phyloP scores from a whole-genome alignment of 2,797 vertebrate genomes.

The Lacerta viridis region DNA sequence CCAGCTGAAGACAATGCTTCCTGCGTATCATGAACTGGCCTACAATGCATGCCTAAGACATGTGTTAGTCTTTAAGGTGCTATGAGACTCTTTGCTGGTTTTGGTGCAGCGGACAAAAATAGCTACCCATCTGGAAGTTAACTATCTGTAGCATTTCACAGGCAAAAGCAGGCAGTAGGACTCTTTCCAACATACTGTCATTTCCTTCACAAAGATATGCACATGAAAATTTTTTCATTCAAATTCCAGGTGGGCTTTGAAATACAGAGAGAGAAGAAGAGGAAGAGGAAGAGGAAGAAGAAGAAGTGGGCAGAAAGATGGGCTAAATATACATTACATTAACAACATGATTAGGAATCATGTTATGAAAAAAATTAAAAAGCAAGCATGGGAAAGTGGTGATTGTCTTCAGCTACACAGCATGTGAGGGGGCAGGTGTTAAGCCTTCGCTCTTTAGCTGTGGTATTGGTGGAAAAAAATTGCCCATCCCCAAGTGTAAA shows the following conservation, averaged over 20 bases:
- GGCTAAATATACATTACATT: no score
- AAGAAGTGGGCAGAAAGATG: no score
- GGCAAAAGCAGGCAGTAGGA: not conserved
- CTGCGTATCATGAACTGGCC: not conserved
- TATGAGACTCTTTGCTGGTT: not conserved
- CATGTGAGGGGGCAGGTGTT: no score
- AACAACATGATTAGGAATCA: no score
- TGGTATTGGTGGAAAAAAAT: no score
- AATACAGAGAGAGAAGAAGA: not conserved
- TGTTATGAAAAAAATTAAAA: no score
- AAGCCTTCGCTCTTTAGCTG: no score
- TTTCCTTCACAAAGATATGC: not conserved
- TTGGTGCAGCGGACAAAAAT: not conserved
- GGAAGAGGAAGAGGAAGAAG: no score
- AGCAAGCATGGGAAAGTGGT: no score
- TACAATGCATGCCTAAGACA: not conserved
- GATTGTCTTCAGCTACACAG: no score
- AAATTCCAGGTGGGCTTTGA: not conserved
- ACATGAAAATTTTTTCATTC: not conserved
- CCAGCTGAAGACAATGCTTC: not conserved
- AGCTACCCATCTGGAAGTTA: not conserved
- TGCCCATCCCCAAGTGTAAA: no score
- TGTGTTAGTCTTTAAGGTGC: not conserved
- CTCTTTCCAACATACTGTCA: not conserved
- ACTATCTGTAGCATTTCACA: slow-evolving; percentile 16